A percentile compares a stretch with the other conserved stretches of the same genome.
These are phyloP conservation scores for Cebidichthys violaceus DNA, from an alignment of 2,113 vertebrate genomes.

Conservation along the genomic window DNA sequence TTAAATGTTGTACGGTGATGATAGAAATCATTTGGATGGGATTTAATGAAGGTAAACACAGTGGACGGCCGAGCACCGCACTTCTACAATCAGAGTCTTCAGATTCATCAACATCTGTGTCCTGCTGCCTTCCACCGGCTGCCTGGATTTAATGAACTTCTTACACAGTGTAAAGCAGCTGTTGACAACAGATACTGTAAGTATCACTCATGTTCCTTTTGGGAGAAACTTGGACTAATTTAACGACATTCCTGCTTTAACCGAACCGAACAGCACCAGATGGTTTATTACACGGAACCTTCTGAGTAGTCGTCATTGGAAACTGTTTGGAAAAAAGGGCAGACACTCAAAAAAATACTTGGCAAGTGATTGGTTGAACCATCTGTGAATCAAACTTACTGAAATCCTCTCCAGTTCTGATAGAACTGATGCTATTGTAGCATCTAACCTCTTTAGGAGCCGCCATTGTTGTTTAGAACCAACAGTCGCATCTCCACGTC, in stretches of 20 bases:
- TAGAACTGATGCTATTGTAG: too few relatives aligned
- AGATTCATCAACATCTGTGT: not conserved
- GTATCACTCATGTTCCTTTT: not conserved
- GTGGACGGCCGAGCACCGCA: not conserved
- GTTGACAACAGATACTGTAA: not conserved
- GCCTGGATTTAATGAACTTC: not conserved
- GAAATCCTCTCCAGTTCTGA: too few relatives aligned
- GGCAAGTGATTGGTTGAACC: not conserved
- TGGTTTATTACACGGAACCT: not conserved
- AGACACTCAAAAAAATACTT: not conserved
- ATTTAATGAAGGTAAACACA: not conserved
- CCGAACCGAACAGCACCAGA: not conserved
- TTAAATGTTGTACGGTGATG: not conserved
- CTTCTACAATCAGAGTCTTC: not conserved
- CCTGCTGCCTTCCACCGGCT: not conserved
- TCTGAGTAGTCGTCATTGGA: not conserved
- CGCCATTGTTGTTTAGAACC: not conserved
- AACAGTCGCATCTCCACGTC: not conserved
- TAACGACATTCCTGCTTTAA: too few relatives aligned
- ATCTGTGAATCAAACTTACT: not conserved
- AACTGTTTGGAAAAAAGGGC: not conserved
- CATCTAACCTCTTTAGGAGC: not conserved
- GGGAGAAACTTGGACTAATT: not conserved
- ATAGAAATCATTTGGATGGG: not conserved
- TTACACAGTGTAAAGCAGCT: not conserved